A percentile compares a stretch with the other conserved stretches of the same genome.
Conservation (phyloP, 2,888 invertebrate genomes). For the Baronia brevicornis region DNA sequence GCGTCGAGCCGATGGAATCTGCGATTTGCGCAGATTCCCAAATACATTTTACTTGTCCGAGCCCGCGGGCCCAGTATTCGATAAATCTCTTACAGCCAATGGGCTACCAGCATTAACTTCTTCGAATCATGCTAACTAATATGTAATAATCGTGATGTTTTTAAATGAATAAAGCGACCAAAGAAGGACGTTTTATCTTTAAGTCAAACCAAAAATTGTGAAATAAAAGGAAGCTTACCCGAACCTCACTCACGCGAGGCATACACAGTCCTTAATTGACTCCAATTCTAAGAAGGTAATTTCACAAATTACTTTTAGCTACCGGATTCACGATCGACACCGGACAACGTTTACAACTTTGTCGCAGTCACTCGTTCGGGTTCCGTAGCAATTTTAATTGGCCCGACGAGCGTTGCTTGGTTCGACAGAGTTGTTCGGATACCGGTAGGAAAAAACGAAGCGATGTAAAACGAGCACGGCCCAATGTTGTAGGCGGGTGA, state of each 20-base stretch:
- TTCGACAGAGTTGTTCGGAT: constrained; percentile 41
- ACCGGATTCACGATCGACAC: constrained; percentile 65
- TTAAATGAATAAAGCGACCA: constrained; percentile 5
- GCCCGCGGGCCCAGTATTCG: no score
- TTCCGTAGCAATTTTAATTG: constrained; percentile 3
- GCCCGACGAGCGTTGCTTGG: constrained; percentile 15
- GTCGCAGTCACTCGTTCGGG: constrained; percentile 28
- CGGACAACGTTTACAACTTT: constrained; percentile 39
- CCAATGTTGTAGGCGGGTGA: constrained; percentile 42
- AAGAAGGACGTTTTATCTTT: constrained; percentile 9
- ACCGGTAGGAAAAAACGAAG: constrained; percentile 48
- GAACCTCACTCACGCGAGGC: constrained; percentile 19
- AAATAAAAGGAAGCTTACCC: constrained; percentile 22
- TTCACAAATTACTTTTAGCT: constrained; percentile 75
- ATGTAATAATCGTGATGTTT: no score
- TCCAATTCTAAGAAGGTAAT: constrained; percentile 73
- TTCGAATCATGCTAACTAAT: no score
- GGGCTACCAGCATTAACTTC: no score
- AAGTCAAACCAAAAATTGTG: constrained; percentile 15
- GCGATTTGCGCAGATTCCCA: no score
- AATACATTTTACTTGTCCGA: no score
- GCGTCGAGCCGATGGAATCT: no score
- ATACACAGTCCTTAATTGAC: constrained; percentile 55
- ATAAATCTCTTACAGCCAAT: no score
- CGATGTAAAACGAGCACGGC: constrained; percentile 26